Percentiles rank a stretch among this genome's conserved stretches.
These are phyloP conservation scores for Salarias fasciatus DNA, from an alignment of 2,797 vertebrate genomes.

Conservation along the genomic window DNA sequence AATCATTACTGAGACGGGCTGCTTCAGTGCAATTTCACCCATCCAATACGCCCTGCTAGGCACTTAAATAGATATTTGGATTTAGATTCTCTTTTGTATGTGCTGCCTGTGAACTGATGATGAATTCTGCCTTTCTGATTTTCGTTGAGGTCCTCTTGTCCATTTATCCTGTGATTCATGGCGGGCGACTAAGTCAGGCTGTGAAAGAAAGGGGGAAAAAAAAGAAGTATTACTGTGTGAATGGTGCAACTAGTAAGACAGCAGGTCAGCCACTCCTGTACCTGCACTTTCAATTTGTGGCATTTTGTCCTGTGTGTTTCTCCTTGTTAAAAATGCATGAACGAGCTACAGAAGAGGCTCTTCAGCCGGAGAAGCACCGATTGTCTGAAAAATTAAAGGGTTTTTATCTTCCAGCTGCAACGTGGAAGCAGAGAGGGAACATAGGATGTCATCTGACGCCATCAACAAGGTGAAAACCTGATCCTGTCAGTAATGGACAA, in stretches of 20 bases:
- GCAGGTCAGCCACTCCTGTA: conserved; percentile 46
- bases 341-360: conserved; percentile 38
- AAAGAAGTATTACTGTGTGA: conserved; percentile 23
- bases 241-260: conserved; percentile 39
- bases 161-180: conserved; percentile 14
- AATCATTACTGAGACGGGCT: conserved; percentile 10
- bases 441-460: conserved; percentile 7
- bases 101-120: not conserved
- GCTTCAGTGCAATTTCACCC: conserved; percentile 18
- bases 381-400: conserved; percentile 58
- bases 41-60: conserved; percentile 5
- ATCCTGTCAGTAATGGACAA: no score
- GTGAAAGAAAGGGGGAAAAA: conserved; percentile 24
- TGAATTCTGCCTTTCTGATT: not conserved
- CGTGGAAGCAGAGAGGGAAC: no score
- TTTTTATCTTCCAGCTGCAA: conserved; percentile 6
- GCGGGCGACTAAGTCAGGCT: not conserved
- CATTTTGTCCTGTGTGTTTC: conserved; percentile 66
- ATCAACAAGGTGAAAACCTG: not conserved
- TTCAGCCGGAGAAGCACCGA: conserved; percentile 33
- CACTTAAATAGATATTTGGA: not conserved
- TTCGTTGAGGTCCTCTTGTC: conserved; percentile 7
- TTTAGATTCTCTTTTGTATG: not conserved
- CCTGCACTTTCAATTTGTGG: conserved; percentile 48
- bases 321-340: conserved; percentile 71